A percentile compares a stretch with the other conserved stretches of the same genome.
phyloP scores from a whole-genome alignment of 2,888 invertebrate species.

The Podotricha telesiphe region DNA sequence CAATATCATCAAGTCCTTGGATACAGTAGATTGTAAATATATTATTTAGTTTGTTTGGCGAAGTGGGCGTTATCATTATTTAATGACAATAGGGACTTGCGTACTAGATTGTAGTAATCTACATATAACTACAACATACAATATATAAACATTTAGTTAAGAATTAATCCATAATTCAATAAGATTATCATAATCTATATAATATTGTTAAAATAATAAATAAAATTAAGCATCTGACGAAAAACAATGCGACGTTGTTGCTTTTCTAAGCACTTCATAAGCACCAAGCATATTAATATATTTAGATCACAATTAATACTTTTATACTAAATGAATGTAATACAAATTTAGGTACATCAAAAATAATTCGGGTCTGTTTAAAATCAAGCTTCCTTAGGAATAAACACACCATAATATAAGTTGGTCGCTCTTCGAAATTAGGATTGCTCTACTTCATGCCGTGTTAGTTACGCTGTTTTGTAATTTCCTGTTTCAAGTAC shows the following conservation, averaged over 20 bases:
- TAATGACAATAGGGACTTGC: conserved; percentile 8
- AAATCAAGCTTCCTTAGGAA: conserved; percentile 26
- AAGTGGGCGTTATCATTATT: conserved; percentile 20
- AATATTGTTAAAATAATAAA: too few relatives aligned
- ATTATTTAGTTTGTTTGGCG: neutral
- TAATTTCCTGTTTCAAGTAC: conserved; percentile 24
- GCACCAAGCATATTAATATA: neutral
- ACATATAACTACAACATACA: neutral
- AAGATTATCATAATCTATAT: too few relatives aligned
- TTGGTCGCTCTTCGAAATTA: conserved; percentile 21
- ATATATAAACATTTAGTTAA: neutral
- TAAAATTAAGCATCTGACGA: too few relatives aligned
- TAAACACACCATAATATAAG: conserved; percentile 26
- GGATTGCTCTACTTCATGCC: conserved; percentile 22
- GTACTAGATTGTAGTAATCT: neutral
- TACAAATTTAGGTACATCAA: conserved; percentile 7
- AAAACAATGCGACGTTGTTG: neutral
- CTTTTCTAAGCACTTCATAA: neutral
- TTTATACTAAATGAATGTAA: neutral
- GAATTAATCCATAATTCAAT: too few relatives aligned
- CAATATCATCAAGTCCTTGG: conserved; percentile 10
- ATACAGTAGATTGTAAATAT: neutral
- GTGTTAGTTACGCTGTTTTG: conserved; percentile 22
- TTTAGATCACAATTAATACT: neutral
- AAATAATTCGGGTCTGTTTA: conserved; percentile 31